These are phyloP conservation scores for Pseudonaja textilis DNA, from an alignment of 2,113 vertebrate species.

Conservation along the genomic window DNA sequence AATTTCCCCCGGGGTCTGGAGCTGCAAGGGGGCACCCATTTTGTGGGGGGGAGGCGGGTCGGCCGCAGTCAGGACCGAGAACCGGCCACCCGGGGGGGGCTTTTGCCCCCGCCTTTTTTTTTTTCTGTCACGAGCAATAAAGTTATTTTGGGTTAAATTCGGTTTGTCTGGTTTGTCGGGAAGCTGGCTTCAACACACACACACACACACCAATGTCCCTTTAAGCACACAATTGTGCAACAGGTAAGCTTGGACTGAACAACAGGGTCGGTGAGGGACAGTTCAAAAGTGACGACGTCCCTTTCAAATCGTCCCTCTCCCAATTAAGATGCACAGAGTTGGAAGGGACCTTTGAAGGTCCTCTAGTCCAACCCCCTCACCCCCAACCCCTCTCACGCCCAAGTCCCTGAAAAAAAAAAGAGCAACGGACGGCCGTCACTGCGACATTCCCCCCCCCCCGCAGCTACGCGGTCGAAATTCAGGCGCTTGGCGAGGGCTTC, in stretches of 20 bases:
- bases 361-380: too few species aligned
- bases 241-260: too few species aligned
- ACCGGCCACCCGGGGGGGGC: neutral
- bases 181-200: neutral
- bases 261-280: too few species aligned
- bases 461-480: too few species aligned
- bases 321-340: too few species aligned
- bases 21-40: slow-evolving; percentile 8
- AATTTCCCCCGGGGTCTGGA: neutral
- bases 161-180: neutral
- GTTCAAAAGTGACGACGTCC: too few species aligned
- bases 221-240: neutral
- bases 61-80: slow-evolving; percentile 47
- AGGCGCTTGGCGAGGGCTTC: too few species aligned
- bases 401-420: too few species aligned
- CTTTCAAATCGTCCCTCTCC: too few species aligned
- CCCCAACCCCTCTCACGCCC: too few species aligned
- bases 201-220: neutral
- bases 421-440: accelerated
- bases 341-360: too few species aligned
- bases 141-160: slow-evolving; percentile 86
- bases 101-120: neutral
- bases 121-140: slow-evolving; percentile 85
- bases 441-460: too few species aligned
- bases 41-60: slow-evolving; percentile 20